Base-by-base conservation (phyloP, 2,113 vertebrate genomes). In the Caranx ignobilis region DNA sequence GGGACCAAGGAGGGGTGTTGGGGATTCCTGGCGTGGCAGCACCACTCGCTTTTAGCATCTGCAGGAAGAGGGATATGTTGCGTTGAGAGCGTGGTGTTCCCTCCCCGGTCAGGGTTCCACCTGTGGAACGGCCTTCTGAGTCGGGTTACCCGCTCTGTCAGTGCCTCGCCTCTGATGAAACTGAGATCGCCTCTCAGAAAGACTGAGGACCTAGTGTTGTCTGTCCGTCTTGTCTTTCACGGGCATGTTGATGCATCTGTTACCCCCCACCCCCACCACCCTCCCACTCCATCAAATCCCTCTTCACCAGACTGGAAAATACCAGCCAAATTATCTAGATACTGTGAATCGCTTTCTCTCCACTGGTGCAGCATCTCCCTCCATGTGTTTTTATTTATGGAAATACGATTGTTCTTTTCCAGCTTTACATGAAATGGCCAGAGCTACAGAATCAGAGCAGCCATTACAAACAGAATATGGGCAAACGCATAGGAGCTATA, bases 81-180 rank as follows among this genome's bases (percentile, higher is more conserved):
- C 78, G 88, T 80, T 65, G 66, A 64, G 77, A 77, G 77, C 8
- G 9, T 62, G 75, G 54, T 45, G 77, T 62, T 70, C 76, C 65
- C 26, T 55, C 78, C 78, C 54, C 26, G 81, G 76, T 82, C 41
- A 19, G 75, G 80, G 78, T 73, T 82, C 88, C 86, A 93, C 86
- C 88, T 83, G 85, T 80, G 80, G 52, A 64, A 9, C 64, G 71
- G 80, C 61, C 57, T 74, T 75, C 75, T 78, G 91, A 76, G 63
- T 94, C 82, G 2, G 83, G 86, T 94, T 94, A 89, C 91, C 1
- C 21, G 10, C 63, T 83, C 84, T 78, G 81, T 85, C 80, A 71
- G 61, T 77, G 86, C 69, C 77, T 71, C 1, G 48, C 65, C 63
- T 83, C 73, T 59, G 64, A 73, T 76, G 83, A 90, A 87, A 90